These are phyloP conservation scores for Microtus richardsoni DNA, from an alignment of 2,113 vertebrate genomes.

Conservation along the genomic window DNA sequence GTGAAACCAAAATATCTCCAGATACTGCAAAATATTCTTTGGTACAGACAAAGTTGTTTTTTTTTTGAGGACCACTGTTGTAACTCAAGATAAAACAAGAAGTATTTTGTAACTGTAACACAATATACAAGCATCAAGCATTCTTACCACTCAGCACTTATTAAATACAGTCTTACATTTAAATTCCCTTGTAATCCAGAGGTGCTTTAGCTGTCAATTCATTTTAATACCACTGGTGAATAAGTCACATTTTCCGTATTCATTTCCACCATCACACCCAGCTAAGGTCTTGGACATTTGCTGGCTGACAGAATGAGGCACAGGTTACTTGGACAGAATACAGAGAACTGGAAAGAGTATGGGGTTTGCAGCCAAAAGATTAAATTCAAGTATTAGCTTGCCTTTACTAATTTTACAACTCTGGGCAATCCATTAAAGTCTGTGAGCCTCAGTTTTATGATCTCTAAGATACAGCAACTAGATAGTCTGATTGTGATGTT, in stretches of 20 bases:
- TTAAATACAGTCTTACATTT: slow-evolving; percentile 23
- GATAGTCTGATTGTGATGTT: neutral
- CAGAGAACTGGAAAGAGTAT: slow-evolving; percentile 57
- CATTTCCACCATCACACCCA: slow-evolving; percentile 53
- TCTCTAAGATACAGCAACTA: slow-evolving; percentile 33
- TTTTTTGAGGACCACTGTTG: neutral
- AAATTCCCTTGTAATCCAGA: slow-evolving; percentile 12
- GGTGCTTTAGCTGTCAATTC: slow-evolving; percentile 23
- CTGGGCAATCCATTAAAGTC: slow-evolving; percentile 71
- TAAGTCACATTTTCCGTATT: slow-evolving; percentile 43
- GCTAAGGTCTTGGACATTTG: neutral
- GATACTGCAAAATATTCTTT: slow-evolving; percentile 5
- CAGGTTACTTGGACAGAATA: neutral
- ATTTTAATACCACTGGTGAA: slow-evolving; percentile 8
- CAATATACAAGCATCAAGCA: slow-evolving; percentile 27
- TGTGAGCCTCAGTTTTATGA: slow-evolving; percentile 75
- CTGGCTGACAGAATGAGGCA: slow-evolving; percentile 14
- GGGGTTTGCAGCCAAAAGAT: slow-evolving; percentile 58
- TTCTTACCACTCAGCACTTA: slow-evolving; percentile 3
- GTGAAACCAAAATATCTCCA: slow-evolving; percentile 40
- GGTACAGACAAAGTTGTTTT: neutral
- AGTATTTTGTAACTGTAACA: slow-evolving; percentile 10
- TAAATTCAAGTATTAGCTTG: slow-evolving; percentile 48
- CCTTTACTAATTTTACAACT: slow-evolving; percentile 59
- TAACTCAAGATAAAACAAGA: slow-evolving; percentile 48